These are phyloP conservation scores for Protobothrops mucrosquamatus DNA, from an alignment of 2,113 vertebrate genomes.

Conservation along the genomic window DNA sequence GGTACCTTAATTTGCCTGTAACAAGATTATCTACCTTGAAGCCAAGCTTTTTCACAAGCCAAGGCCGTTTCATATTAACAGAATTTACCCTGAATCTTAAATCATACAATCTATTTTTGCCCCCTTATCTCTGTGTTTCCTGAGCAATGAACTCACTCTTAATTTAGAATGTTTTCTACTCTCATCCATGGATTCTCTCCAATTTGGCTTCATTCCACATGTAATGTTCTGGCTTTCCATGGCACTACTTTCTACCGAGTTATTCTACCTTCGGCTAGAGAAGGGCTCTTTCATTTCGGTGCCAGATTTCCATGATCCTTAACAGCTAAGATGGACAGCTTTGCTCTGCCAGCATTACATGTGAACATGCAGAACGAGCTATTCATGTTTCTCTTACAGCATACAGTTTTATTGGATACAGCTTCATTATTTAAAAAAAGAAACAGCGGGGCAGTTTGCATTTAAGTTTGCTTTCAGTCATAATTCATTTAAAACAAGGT, in stretches of 20 bases:
- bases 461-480: background rate
- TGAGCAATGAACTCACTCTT: background rate
- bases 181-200: background rate
- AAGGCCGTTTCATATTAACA: background rate
- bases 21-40: background rate
- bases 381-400: background rate
- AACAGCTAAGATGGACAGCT: background rate
- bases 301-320: background rate
- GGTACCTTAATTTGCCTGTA: background rate
- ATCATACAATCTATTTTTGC: background rate
- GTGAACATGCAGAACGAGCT: background rate
- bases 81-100: slow-evolving; percentile 6
- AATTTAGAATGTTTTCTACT: background rate
- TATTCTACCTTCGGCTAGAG: background rate
- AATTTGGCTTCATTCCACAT: background rate
- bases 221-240: background rate
- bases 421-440: background rate
- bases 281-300: background rate
- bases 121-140: slow-evolving; percentile 18
- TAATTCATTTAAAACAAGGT: background rate
- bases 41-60: background rate
- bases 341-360: background rate
- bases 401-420: background rate
- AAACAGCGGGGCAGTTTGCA: background rate
- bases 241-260: background rate